Evolutionary conservation across 2,888 invertebrate genomes (phyloP).

Genomic region (Bembecia ichneumoniformis): DNA sequence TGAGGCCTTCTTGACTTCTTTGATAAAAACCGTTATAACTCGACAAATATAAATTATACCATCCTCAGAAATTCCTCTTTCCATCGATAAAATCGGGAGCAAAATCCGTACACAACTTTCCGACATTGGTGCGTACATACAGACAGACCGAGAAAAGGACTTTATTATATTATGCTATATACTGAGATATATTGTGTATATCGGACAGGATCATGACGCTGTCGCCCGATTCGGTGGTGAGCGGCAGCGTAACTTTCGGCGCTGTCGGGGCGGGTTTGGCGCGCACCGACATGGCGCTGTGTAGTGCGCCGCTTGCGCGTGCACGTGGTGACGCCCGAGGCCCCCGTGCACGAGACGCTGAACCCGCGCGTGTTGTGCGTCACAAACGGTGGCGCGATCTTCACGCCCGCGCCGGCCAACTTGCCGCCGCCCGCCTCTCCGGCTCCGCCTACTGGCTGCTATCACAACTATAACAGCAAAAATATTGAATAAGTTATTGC

Average conservation of each 20-base stretch:
- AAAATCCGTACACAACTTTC: too few relatives aligned
- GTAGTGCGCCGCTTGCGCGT: constrained; percentile 88
- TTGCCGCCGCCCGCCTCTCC: constrained; percentile 82
- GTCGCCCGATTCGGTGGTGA: constrained; percentile 85
- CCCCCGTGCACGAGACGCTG: constrained; percentile 73
- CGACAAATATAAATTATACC: too few relatives aligned
- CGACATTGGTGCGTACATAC: too few relatives aligned
- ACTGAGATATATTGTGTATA: too few relatives aligned
- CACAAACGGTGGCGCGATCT: constrained; percentile 80
- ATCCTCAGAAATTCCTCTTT: too few relatives aligned
- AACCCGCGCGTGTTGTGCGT: constrained; percentile 80
- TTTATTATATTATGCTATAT: constrained; percentile 24
- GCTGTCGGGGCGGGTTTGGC: constrained; percentile 90
- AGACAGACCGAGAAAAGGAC: too few relatives aligned
- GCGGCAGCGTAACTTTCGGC: constrained; percentile 80
- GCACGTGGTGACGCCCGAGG: too few relatives aligned
- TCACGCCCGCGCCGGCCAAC: constrained; percentile 80
- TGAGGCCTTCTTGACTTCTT: too few relatives aligned
- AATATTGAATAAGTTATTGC: too few relatives aligned
- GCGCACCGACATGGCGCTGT: constrained; percentile 89
- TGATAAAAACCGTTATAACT: too few relatives aligned
- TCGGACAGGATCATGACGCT: constrained; percentile 95
- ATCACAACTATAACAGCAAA: too few relatives aligned
- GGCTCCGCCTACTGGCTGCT: constrained; percentile 94
- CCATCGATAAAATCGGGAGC: too few relatives aligned